These are phyloP conservation scores for Anableps anableps DNA, from an alignment of 2,797 vertebrate species.

Conservation along the genomic window DNA sequence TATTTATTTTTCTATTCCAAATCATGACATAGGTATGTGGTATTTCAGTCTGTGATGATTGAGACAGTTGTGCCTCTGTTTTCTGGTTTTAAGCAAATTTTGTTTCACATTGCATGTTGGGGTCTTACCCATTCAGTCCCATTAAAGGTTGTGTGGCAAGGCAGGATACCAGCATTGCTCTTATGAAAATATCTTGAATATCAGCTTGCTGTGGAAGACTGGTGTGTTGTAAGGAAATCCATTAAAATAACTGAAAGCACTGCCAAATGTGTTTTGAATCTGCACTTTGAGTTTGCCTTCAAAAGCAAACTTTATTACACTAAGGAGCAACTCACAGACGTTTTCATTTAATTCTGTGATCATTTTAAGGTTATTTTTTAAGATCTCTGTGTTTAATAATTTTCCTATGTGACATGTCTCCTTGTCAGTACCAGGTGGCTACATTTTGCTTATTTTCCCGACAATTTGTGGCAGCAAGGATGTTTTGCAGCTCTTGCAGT, in stretches of 20 bases:
- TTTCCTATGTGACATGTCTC: conserved; percentile 30
- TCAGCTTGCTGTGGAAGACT: conserved; percentile 4
- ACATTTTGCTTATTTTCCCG: conserved; percentile 54
- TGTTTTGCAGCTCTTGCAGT: conserved; percentile 50
- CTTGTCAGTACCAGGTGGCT: conserved; percentile 35
- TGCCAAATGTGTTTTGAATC: conserved; percentile 14
- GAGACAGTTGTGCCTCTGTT: background rate
- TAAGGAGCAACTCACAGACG: background rate
- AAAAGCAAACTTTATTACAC: conserved; percentile 20
- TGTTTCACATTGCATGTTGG: background rate
- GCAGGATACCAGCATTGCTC: conserved; percentile 10
- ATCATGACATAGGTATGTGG: background rate
- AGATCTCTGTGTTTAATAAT: conserved; percentile 18
- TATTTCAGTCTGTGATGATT: background rate
- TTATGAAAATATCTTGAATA: conserved; percentile 16
- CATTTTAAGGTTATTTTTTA: conserved; percentile 27
- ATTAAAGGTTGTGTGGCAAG: conserved; percentile 15
- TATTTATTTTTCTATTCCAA: no score
- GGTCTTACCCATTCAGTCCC: background rate
- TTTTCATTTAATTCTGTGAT: conserved; percentile 23
- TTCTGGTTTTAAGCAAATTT: background rate
- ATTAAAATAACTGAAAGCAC: background rate
- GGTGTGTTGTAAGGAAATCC: conserved; percentile 3
- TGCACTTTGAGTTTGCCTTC: conserved; percentile 13
- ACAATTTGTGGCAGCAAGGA: conserved; percentile 30